Percentiles rank a stretch among this genome's conserved stretches.
These are phyloP conservation scores for Rhagonycha fulva DNA, from an alignment of 2,888 invertebrate species.

Conservation along the genomic window DNA sequence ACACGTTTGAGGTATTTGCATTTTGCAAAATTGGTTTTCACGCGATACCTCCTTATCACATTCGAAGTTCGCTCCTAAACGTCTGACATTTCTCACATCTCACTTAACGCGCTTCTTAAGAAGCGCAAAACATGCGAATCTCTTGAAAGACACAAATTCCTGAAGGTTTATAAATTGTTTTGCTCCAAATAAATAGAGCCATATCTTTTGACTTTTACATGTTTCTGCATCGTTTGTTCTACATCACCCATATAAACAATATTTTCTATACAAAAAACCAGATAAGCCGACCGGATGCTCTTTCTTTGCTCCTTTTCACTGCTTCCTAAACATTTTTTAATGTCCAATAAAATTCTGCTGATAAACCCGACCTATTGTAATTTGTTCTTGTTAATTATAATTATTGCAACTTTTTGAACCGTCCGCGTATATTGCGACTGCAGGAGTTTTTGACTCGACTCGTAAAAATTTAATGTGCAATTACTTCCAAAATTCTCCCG, in stretches of 20 bases:
- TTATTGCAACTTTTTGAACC: not conserved
- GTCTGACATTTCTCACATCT: slow-evolving; percentile 22
- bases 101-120: slow-evolving; percentile 21
- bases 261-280: not conserved
- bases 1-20: slow-evolving; percentile 26
- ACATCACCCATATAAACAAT: slow-evolving; percentile 1
- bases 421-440: not conserved
- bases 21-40: slow-evolving; percentile 35
- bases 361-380: not conserved
- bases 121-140: slow-evolving; percentile 19
- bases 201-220: slow-evolving; percentile 14
- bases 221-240: slow-evolving; percentile 15
- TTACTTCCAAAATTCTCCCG: not conserved
- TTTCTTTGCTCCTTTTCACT: not conserved
- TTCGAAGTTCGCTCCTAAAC: slow-evolving; percentile 6
- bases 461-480: not conserved
- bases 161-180: slow-evolving; percentile 20
- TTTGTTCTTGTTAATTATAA: not conserved
- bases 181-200: slow-evolving; percentile 20
- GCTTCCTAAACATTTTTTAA: not conserved
- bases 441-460: not conserved
- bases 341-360: not conserved
- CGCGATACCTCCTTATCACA: slow-evolving; percentile 28
- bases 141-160: slow-evolving; percentile 19
- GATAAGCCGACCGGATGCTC: not conserved